Conservation (phyloP, 2,888 invertebrate species). For the Protonemura montana region DNA sequence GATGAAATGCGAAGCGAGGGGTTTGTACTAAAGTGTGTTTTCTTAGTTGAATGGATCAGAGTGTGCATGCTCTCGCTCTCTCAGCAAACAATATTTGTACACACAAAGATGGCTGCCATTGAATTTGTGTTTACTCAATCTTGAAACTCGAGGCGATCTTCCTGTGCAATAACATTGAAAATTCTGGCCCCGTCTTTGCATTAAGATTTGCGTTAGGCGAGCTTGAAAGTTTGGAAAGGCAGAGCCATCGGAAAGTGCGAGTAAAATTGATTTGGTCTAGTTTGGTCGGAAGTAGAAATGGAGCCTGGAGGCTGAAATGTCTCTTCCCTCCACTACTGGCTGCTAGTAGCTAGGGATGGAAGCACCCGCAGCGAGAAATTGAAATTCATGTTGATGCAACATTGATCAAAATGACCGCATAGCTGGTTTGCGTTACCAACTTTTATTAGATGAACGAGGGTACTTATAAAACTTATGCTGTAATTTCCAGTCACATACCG, state of each 20-base stretch:
- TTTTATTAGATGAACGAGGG: not conserved
- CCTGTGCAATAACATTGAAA: constrained; percentile 26
- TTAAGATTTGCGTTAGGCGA: not conserved
- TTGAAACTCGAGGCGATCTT: constrained; percentile 13
- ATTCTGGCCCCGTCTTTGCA: constrained; percentile 13
- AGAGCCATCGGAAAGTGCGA: not conserved
- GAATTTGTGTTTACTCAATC: constrained; percentile 28
- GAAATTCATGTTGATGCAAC: not conserved
- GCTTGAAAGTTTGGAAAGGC: not conserved
- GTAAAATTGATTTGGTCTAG: not conserved
- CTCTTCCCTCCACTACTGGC: not conserved
- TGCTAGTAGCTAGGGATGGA: not conserved
- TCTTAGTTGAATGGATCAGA: constrained; percentile 38
- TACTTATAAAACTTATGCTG: not conserved
- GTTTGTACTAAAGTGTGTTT: constrained; percentile 21
- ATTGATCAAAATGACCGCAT: not conserved
- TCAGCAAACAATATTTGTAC: constrained; percentile 35
- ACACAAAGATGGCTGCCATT: constrained; percentile 29
- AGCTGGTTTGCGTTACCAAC: not conserved
- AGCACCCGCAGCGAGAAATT: not conserved
- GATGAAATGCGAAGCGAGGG: not conserved
- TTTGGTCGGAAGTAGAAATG: not conserved
- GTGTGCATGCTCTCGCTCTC: not conserved
- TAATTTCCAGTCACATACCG: not conserved
- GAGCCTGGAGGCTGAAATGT: not conserved